Evolutionary conservation across 1,140 invertebrate genomes (phyloP).

Genomic region (Mylabris phalerata): DNA sequence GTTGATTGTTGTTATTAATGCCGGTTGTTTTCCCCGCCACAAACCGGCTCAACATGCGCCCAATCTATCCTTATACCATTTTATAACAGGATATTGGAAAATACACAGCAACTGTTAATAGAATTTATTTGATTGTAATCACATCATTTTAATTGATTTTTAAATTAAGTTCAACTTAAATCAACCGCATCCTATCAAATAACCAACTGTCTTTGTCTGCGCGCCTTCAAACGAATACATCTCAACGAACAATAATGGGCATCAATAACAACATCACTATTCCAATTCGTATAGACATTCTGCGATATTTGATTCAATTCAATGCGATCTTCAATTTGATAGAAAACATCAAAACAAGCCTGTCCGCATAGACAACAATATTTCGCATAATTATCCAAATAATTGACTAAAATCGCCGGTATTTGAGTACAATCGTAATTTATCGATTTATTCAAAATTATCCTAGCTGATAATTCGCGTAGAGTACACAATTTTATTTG

Average conservation of each 20-base stretch:
- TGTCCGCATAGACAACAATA: slow-evolving; percentile 58
- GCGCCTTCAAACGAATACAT: slow-evolving; percentile 44
- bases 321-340: no score
- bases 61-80: no score
- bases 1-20: no score
- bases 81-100: no score
- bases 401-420: slow-evolving; percentile 52
- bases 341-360: slow-evolving; percentile 48
- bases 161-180: slow-evolving; percentile 25
- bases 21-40: no score
- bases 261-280: slow-evolving; percentile 46
- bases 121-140: no score
- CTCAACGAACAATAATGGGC: slow-evolving; percentile 54
- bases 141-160: no score
- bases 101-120: no score
- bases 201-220: slow-evolving; percentile 24
- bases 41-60: no score
- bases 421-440: slow-evolving; percentile 52
- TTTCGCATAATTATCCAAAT: slow-evolving; percentile 50
- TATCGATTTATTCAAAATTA: slow-evolving; percentile 39
- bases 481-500: slow-evolving; percentile 22
- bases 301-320: slow-evolving; percentile 15
- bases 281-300: neutral
- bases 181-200: slow-evolving; percentile 41
- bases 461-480: slow-evolving; percentile 28